Base-by-base conservation (phyloP, 2,888 invertebrate species). In the Himalopsyche kuldschensis region DNA sequence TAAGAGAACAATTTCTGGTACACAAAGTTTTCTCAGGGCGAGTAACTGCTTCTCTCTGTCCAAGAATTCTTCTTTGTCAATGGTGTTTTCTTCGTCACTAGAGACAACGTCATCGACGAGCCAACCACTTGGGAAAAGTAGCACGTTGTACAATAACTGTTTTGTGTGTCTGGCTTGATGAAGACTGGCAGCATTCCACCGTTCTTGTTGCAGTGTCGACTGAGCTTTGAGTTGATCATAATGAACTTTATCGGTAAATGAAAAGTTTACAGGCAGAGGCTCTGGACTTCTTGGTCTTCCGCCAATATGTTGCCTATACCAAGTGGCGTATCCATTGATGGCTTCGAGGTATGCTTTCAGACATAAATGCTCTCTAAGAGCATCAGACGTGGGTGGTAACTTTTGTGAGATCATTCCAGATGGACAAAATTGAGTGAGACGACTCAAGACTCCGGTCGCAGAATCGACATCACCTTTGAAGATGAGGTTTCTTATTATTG, bases 91-190 rank as follows among this genome's bases (percentile, higher is more conserved):
- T 0, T 92, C 92, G 84, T 92, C 92, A 80, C 91, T 91, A 24
- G 91, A 90, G 76, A 92, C 92, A 86, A 89, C 92, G 20, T 94
- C 92, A 89, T 97, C 97, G 75, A 94, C 93, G 84, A 98, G 92
- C 98, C 98, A 98, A 5, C 98, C 97, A 87, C 97, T 96, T 3
- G 97, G 97, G 89, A 98, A 98, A 11, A 97, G 89, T 48, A 98
- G 89, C 0, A 98, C 95, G 90, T 98, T 97, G 89, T 96, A 97
- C 8, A 98, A 91, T 80, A 95, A 92, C 85, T 94, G 95, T 87
- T 95, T 95, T 0, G 97, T 95, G 82, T 94, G 95, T 91, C 94
- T 92, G 0, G 96, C 94, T 88, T 96, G 96, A 87, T 95, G 94
- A 78, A 92, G 90, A 82, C 96, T 92, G 48, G 94, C 93, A 87